Evolutionary conservation across 2,113 vertebrate genomes (phyloP).

Genomic region (Apteryx owenii): DNA sequence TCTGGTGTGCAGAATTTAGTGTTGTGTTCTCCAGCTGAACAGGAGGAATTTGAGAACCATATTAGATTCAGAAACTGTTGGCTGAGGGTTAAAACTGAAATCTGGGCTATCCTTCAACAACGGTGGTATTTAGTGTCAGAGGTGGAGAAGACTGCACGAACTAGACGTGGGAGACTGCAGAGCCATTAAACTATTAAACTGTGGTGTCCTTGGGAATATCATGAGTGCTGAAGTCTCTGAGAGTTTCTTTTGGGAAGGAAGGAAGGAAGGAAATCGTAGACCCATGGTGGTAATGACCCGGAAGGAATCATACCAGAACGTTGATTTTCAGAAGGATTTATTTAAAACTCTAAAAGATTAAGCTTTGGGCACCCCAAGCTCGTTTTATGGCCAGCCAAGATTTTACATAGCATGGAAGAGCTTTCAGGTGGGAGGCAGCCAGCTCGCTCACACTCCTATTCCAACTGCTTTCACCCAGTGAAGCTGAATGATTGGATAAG

Average conservation of each 20-base stretch:
- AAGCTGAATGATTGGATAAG: background rate
- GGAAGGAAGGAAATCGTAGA: background rate
- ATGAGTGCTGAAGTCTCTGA: background rate
- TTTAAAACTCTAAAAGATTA: background rate
- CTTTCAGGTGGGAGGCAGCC: too few relatives aligned
- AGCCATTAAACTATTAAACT: background rate
- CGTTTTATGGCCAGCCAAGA: too few relatives aligned
- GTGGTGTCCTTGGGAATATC: background rate
- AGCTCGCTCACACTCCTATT: too few relatives aligned
- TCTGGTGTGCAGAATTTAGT: fast-evolving
- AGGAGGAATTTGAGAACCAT: too few relatives aligned
- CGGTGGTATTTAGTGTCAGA: background rate
- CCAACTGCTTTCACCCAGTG: background rate
- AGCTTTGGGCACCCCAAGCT: too few relatives aligned
- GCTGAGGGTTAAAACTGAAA: background rate
- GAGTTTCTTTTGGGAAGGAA: background rate
- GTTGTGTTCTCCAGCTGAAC: background rate
- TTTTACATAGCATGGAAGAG: too few relatives aligned
- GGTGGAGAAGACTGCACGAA: background rate
- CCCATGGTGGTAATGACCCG: background rate
- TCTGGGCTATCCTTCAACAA: background rate
- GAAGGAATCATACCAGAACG: background rate
- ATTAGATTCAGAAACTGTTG: too few relatives aligned
- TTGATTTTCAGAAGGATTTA: background rate
- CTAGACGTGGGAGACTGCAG: background rate